These are phyloP conservation scores for Hoplias malabaricus DNA, from an alignment of 2,113 vertebrate genomes.

Conservation along the genomic window DNA sequence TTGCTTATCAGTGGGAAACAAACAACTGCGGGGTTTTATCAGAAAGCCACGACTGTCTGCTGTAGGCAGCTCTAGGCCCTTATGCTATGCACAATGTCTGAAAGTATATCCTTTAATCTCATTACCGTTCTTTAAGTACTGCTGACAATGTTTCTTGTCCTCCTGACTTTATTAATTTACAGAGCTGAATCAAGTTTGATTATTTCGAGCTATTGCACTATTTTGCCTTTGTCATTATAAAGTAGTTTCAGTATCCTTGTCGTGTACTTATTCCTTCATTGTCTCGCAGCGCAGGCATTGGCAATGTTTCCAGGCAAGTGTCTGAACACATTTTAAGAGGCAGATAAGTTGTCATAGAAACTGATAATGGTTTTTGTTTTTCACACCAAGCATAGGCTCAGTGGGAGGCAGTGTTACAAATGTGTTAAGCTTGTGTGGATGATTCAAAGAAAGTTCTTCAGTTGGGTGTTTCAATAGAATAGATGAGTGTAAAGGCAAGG, in stretches of 20 bases:
- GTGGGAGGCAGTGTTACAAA: background rate
- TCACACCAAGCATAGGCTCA: no score
- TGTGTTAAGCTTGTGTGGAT: background rate
- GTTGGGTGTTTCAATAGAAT: no score
- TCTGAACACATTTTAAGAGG: background rate
- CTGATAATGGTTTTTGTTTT: background rate
- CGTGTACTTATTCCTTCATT: background rate
- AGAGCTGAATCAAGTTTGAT: no score
- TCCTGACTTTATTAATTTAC: no score
- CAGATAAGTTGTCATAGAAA: background rate
- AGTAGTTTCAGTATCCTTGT: no score
- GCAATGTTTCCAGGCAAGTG: background rate
- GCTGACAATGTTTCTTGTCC: no score
- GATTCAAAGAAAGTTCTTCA: background rate
- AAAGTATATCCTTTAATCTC: no score
- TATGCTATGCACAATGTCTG: background rate
- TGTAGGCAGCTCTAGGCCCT: background rate
- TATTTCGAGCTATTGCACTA: no score
- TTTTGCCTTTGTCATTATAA: no score
- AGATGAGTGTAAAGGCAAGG: background rate
- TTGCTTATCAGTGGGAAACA: slow-evolving; percentile 5
- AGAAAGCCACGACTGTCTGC: background rate
- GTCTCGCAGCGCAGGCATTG: background rate
- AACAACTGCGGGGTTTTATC: background rate
- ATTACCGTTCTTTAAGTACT: no score